Evolutionary conservation across 2,113 vertebrate species (phyloP).

Genomic region (Isurus oxyrinchus): DNA sequence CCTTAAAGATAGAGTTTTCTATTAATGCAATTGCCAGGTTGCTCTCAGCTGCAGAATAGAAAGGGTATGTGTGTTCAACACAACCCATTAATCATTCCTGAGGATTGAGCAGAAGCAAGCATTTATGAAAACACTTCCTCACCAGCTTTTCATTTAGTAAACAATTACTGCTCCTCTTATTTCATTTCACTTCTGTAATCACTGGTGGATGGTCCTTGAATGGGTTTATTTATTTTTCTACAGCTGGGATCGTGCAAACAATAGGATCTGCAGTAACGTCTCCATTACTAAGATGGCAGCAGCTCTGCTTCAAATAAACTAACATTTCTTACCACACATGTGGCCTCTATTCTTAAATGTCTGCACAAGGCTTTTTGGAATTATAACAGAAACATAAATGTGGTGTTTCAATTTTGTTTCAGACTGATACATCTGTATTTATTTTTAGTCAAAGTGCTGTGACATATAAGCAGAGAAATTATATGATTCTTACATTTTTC

Average conservation of each 20-base stretch:
- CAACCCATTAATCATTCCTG: neutral
- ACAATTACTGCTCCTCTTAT: neutral
- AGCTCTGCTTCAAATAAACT: neutral
- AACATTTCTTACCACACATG: neutral
- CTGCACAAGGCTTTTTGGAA: neutral
- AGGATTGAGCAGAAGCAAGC: neutral
- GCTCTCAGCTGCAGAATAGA: neutral
- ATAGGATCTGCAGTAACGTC: neutral
- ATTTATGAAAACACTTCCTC: conserved; percentile 17
- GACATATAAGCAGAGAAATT: neutral
- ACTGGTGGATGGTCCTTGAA: neutral
- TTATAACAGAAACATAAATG: neutral
- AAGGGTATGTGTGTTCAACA: neutral
- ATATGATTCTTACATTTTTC: neutral
- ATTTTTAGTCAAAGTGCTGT: neutral
- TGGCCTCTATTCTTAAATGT: neutral
- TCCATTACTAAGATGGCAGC: neutral
- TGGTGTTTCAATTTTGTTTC: neutral
- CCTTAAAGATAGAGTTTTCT: neutral
- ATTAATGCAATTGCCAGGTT: neutral
- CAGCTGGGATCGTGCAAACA: neutral
- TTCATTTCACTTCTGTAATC: neutral
- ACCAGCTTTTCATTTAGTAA: conserved; percentile 1
- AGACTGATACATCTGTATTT: neutral
- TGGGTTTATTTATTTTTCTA: neutral